Percentiles rank a stretch among this genome's conserved stretches.
These are phyloP conservation scores for Drymonia ruficornis DNA, from an alignment of 2,888 invertebrate species.

Conservation along the genomic window DNA sequence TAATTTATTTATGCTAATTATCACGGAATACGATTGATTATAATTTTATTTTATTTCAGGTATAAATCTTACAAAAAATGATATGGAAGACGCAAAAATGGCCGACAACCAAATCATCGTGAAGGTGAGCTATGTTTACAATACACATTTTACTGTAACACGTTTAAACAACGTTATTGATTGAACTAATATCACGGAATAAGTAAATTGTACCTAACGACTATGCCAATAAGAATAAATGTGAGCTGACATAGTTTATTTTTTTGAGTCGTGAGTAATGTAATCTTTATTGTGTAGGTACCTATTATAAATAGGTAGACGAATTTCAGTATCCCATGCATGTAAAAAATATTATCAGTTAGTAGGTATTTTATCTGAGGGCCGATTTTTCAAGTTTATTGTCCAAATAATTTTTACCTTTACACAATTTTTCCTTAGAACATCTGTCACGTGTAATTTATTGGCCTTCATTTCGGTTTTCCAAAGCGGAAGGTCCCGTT, in stretches of 20 bases:
- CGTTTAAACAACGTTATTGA: conserved; percentile 6
- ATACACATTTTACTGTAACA: conserved; percentile 11
- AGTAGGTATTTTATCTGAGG: too few relatives aligned
- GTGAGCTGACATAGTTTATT: not conserved
- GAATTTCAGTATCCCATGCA: not conserved
- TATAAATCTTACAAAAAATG: conserved; percentile 79
- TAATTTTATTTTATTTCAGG: conserved; percentile 58
- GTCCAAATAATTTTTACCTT: too few relatives aligned
- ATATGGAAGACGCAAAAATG: conserved; percentile 72
- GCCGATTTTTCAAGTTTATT: too few relatives aligned
- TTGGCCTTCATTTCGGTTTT: too few relatives aligned
- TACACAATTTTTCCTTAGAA: too few relatives aligned
- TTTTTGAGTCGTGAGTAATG: too few relatives aligned
- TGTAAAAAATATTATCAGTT: too few relatives aligned
- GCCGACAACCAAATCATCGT: conserved; percentile 71
- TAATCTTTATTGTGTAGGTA: not conserved
- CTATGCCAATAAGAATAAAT: not conserved
- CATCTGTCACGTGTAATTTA: too few relatives aligned
- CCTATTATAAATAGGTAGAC: not conserved
- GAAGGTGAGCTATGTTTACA: conserved; percentile 60
- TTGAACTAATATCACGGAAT: not conserved
- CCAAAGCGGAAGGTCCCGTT: too few relatives aligned
- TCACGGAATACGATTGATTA: not conserved
- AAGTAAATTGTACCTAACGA: not conserved
- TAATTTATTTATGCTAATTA: too few relatives aligned